Evolutionary conservation across 2,888 invertebrate species (phyloP).

Genomic region (Tortrix viridana): DNA sequence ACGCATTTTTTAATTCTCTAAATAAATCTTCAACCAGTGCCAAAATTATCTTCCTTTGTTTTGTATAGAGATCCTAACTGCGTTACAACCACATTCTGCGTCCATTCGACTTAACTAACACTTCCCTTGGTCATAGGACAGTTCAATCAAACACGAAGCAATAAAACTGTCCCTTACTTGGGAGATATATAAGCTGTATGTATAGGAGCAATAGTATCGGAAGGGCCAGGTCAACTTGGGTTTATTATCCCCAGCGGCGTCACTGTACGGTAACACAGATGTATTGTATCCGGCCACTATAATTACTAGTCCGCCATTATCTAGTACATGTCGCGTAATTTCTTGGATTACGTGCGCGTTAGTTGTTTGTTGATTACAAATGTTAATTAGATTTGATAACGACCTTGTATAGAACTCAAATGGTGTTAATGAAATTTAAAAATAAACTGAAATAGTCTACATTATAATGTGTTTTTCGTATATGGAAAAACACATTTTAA

Average conservation of each 20-base stretch:
- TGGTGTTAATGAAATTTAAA: too few species aligned
- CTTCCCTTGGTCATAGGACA: slow-evolving; percentile 27
- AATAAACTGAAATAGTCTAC: too few species aligned
- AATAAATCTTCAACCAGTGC: too few species aligned
- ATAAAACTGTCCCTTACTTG: slow-evolving; percentile 37
- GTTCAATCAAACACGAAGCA: slow-evolving; percentile 35
- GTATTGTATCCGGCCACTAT: slow-evolving; percentile 32
- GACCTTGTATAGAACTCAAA: background rate
- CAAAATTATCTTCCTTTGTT: too few species aligned
- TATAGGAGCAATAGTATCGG: slow-evolving; percentile 33
- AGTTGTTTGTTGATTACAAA: slow-evolving; percentile 30
- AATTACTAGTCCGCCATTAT: slow-evolving; percentile 35
- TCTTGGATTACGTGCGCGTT: slow-evolving; percentile 23
- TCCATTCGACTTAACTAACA: slow-evolving; percentile 6
- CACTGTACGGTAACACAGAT: slow-evolving; percentile 36
- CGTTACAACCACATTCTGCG: background rate
- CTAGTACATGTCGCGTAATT: slow-evolving; percentile 34
- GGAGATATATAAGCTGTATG: slow-evolving; percentile 23
- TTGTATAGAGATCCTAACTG: too few species aligned
- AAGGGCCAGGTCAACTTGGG: slow-evolving; percentile 35
- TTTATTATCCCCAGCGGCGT: slow-evolving; percentile 34
- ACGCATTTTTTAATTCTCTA: too few species aligned
- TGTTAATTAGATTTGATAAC: slow-evolving; percentile 21
- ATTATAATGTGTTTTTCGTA: too few species aligned
- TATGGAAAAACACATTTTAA: too few species aligned